A percentile compares a stretch with the other conserved stretches of the same genome.
phyloP scores from a whole-genome alignment of 2,888 invertebrate genomes.

The Acrobasis suavella region DNA sequence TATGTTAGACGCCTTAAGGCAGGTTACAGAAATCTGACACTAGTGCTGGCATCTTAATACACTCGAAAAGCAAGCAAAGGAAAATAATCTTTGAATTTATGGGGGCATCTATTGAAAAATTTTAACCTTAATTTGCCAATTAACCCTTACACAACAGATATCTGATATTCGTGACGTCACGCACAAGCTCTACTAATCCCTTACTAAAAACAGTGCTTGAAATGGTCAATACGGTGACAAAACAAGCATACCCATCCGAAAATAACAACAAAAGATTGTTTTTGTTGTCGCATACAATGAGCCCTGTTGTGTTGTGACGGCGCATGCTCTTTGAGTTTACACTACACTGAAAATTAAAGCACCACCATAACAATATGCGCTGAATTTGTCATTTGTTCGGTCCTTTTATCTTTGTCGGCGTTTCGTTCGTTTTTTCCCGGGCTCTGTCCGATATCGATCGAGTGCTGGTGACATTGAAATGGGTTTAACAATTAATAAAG shows the following conservation, averaged over 20 bases:
- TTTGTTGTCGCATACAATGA: constrained; percentile 67
- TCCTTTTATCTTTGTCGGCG: constrained; percentile 73
- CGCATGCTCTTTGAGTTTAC: constrained; percentile 74
- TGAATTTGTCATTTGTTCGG: constrained; percentile 59
- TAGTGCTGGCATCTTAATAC: no score
- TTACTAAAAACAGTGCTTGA: constrained; percentile 51
- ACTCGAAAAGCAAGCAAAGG: no score
- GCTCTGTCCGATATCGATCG: constrained; percentile 68
- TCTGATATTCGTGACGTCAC: no score
- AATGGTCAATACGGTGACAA: constrained; percentile 59
- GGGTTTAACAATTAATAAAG: constrained; percentile 80
- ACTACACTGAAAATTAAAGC: constrained; percentile 80
- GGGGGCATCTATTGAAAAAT: no score
- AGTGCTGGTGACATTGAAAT: constrained; percentile 80
- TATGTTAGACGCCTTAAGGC: no score
- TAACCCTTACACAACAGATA: no score
- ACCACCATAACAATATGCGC: constrained; percentile 68
- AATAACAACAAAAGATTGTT: constrained; percentile 63
- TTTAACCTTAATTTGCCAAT: no score
- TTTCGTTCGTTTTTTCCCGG: constrained; percentile 59
- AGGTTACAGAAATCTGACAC: no score
- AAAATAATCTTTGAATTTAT: no score
- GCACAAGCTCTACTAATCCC: no score
- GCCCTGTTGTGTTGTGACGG: constrained; percentile 64
- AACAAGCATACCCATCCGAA: constrained; percentile 53